Evolutionary conservation across 2,113 vertebrate genomes (phyloP).

Genomic region (Saccopteryx leptura): DNA sequence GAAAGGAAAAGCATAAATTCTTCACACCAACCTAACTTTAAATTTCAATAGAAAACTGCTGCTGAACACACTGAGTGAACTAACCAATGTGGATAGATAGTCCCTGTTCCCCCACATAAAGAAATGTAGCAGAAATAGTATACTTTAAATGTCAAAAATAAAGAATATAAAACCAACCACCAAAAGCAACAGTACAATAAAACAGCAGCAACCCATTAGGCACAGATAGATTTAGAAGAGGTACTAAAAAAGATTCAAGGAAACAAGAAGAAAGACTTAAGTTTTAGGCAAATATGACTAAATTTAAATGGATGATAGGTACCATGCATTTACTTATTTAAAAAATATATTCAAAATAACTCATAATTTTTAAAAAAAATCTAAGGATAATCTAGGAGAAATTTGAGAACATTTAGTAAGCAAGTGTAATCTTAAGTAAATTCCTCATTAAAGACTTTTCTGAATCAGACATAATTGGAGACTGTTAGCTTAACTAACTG

Average conservation of each 20-base stretch:
- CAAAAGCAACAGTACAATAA: background rate
- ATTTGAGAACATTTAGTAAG: background rate
- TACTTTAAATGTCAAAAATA: background rate
- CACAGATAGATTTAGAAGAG: background rate
- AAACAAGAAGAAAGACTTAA: background rate
- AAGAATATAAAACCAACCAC: background rate
- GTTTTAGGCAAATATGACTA: background rate
- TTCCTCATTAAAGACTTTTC: background rate
- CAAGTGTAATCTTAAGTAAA: background rate
- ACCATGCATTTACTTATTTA: background rate
- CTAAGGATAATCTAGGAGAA: background rate
- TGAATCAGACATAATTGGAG: background rate
- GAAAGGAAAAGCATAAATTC: background rate
- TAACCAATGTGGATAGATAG: background rate
- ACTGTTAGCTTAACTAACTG: background rate
- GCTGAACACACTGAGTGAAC: background rate
- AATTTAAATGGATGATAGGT: background rate
- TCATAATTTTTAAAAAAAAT: background rate
- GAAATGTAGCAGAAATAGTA: background rate
- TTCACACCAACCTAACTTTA: background rate
- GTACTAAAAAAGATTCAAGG: background rate
- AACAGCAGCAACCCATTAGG: background rate
- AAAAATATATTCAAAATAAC: background rate
- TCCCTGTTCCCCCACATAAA: background rate
- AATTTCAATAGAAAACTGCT: background rate